phyloP scores from a whole-genome alignment of 2,113 vertebrate genomes.

The Ptyas mucosa region DNA sequence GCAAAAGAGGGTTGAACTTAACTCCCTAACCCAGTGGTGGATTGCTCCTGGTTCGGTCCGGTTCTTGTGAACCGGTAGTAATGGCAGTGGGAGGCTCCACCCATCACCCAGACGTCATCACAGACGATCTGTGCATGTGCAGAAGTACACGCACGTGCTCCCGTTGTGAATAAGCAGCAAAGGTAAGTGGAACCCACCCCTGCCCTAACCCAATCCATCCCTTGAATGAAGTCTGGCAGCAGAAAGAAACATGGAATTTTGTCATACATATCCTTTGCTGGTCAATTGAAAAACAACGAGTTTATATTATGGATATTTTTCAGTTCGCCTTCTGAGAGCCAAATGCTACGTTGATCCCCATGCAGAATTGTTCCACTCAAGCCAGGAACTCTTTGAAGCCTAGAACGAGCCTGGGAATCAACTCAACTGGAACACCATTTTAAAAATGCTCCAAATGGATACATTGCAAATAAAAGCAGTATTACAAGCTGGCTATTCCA shows the following conservation, averaged over 20 bases:
- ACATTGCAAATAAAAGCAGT: neutral
- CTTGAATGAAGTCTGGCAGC: neutral
- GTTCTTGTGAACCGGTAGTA: too few species aligned
- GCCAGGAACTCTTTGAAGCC: neutral
- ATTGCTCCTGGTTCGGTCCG: too few species aligned
- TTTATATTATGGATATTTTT: neutral
- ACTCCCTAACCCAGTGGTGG: neutral
- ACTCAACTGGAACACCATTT: neutral
- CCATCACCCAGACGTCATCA: too few species aligned
- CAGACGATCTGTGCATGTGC: too few species aligned
- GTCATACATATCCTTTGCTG: neutral
- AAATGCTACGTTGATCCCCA: neutral
- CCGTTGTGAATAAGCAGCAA: too few species aligned
- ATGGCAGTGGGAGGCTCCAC: too few species aligned
- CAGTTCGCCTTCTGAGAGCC: neutral
- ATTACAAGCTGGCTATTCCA: neutral
- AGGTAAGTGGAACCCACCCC: too few species aligned
- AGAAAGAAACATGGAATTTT: neutral
- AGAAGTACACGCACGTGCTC: too few species aligned
- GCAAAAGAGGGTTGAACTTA: neutral
- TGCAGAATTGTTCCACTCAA: slow-evolving; percentile 2
- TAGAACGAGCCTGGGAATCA: neutral
- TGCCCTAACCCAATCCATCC: neutral
- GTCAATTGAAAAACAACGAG: neutral
- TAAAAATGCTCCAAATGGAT: neutral